These are phyloP conservation scores for Galaxias olidus DNA, from an alignment of 2,797 vertebrate species.

Conservation along the genomic window DNA sequence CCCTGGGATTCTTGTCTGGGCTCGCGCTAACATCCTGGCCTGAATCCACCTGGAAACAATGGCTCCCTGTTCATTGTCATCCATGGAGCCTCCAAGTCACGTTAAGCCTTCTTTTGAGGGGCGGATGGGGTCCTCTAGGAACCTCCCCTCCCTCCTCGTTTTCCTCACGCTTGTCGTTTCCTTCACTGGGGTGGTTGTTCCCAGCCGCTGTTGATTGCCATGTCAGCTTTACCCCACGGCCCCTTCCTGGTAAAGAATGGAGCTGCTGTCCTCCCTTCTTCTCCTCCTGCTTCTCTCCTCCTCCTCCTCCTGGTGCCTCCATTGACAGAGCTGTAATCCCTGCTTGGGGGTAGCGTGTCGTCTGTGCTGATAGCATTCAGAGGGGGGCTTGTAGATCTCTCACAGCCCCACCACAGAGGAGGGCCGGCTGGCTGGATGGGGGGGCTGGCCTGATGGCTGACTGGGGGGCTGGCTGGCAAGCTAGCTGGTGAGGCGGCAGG, in stretches of 20 bases:
- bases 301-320: conserved; percentile 50
- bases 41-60: conserved; percentile 50
- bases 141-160: conserved; percentile 3
- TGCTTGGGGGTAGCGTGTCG: conserved; percentile 72
- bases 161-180: conserved; percentile 38
- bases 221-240: conserved; percentile 60
- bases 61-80: conserved; percentile 56
- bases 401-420: conserved; percentile 17
- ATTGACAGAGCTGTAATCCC: conserved; percentile 74
- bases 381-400: conserved; percentile 50
- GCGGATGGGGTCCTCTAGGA: conserved; percentile 6
- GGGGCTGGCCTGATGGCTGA: conserved; percentile 12
- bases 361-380: conserved; percentile 79
- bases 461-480: conserved; percentile 53
- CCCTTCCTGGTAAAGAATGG: conserved; percentile 62
- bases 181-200: conserved; percentile 52
- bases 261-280: conserved; percentile 57
- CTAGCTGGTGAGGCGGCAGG: conserved; percentile 51
- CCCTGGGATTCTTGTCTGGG: background rate
- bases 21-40: conserved; percentile 7
- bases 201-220: conserved; percentile 55
- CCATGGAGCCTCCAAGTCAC: conserved; percentile 34
- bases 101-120: conserved; percentile 56
- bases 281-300: conserved; percentile 52
- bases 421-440: conserved; percentile 54